These are phyloP conservation scores for Busseola fusca DNA, from an alignment of 2,888 invertebrate species.

Conservation along the genomic window DNA sequence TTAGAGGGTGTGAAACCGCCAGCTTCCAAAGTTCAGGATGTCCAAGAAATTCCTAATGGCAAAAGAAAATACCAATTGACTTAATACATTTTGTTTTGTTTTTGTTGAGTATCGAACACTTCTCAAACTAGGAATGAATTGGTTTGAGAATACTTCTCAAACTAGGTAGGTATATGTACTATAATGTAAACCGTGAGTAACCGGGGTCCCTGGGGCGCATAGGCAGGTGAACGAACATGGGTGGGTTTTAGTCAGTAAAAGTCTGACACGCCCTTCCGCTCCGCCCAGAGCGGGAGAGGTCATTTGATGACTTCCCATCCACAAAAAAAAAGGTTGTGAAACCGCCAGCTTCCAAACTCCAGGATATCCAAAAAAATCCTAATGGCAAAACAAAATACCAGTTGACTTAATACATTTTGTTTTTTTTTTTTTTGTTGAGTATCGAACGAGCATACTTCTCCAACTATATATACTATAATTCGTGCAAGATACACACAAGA, in stretches of 20 bases:
- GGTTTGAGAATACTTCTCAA: background rate
- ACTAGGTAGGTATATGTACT: background rate
- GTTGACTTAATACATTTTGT: background rate
- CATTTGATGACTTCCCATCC: too few species aligned
- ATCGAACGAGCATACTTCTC: background rate
- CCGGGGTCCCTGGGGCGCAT: too few species aligned
- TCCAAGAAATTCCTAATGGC: background rate
- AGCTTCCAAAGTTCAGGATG: background rate
- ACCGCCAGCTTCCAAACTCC: too few species aligned
- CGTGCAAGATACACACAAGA: conserved; percentile 7
- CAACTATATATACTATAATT: background rate
- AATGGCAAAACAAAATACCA: background rate
- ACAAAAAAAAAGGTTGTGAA: too few species aligned
- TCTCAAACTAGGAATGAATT: too few species aligned
- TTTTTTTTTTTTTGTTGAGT: background rate
- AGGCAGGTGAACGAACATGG: too few species aligned
- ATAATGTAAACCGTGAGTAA: too few species aligned
- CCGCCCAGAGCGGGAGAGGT: too few species aligned
- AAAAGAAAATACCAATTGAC: background rate
- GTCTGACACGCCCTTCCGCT: too few species aligned
- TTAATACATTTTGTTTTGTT: background rate
- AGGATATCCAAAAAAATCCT: background rate
- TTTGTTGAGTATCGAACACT: background rate
- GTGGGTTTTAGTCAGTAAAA: too few species aligned
- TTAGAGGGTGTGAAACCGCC: too few species aligned